Evolutionary conservation across 2,113 vertebrate species (phyloP).

Genomic region (Cololabis saira): DNA sequence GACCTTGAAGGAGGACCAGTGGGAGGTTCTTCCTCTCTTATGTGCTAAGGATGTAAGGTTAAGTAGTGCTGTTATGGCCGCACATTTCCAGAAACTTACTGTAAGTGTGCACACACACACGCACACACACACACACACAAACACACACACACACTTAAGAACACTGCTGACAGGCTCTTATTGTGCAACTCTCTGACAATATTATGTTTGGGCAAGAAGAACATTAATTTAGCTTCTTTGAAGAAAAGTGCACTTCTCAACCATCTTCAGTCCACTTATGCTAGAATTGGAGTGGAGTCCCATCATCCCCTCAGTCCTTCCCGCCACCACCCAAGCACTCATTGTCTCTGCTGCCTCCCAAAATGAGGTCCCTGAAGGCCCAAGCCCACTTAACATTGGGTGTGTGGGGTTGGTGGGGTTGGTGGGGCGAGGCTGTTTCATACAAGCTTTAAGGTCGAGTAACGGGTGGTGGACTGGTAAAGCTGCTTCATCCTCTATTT

Average conservation of each 20-base stretch:
- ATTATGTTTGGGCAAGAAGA: constrained; percentile 81
- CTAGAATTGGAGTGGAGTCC: constrained; percentile 58
- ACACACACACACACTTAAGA: constrained; percentile 30
- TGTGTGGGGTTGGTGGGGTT: background rate
- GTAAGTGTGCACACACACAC: constrained; percentile 45
- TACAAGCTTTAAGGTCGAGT: constrained; percentile 24
- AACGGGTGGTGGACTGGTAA: constrained; percentile 5
- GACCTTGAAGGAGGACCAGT: constrained; percentile 74
- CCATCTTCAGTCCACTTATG: constrained; percentile 76
- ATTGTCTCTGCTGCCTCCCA: constrained; percentile 63
- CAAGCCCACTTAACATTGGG: constrained; percentile 30
- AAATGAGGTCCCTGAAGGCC: constrained; percentile 48
- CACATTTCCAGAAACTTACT: constrained; percentile 56
- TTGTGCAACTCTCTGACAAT: constrained; percentile 77
- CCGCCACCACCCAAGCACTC: constrained; percentile 59
- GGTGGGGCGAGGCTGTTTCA: background rate
- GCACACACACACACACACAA: constrained; percentile 34
- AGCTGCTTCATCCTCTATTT: constrained; percentile 16
- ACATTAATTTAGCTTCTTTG: constrained; percentile 81
- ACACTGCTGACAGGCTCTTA: constrained; percentile 58
- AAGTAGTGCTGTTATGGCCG: constrained; percentile 64
- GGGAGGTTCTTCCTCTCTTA: constrained; percentile 56
- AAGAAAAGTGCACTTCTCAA: constrained; percentile 74
- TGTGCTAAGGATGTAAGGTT: constrained; percentile 68
- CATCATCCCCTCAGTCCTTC: constrained; percentile 44